Evolutionary conservation across 2,797 vertebrate genomes (phyloP).

Genomic region (Amblyraja radiata): DNA sequence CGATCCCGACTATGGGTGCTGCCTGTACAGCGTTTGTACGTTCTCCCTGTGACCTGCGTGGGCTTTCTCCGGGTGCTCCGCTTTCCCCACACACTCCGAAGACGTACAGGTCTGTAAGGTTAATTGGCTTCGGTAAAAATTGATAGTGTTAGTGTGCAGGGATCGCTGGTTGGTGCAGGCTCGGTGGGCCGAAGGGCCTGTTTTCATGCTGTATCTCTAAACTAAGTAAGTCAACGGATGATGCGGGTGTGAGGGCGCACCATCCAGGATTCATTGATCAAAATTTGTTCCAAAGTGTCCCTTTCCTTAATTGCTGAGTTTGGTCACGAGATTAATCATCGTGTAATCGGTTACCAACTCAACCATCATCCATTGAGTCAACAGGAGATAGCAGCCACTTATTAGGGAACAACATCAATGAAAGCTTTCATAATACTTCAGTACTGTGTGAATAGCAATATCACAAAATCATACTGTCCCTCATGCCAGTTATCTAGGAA

Average conservation of each 20-base stretch:
- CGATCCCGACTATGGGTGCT: too few relatives aligned
- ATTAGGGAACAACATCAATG: not conserved
- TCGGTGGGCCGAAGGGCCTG: too few relatives aligned
- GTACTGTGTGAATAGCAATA: not conserved
- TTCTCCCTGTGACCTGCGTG: too few relatives aligned
- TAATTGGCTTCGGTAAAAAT: too few relatives aligned
- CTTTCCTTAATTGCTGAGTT: not conserved
- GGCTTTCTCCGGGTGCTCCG: too few relatives aligned
- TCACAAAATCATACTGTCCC: not conserved
- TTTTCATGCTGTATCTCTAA: too few relatives aligned
- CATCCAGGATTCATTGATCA: not conserved
- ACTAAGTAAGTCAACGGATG: not conserved
- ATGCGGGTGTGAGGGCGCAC: too few relatives aligned
- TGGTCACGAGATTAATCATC: not conserved
- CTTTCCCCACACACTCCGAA: too few relatives aligned
- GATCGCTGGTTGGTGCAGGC: too few relatives aligned
- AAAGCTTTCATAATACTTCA: not conserved
- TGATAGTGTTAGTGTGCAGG: too few relatives aligned
- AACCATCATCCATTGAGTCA: not conserved
- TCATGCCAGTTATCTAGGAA: slow-evolving; percentile 21
- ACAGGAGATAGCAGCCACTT: not conserved
- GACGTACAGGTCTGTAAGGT: too few relatives aligned
- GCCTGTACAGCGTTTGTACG: too few relatives aligned
- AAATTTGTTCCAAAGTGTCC: not conserved
- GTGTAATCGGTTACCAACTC: not conserved